Conservation (phyloP, 2,888 invertebrate species). For the Ophraella communa region DNA sequence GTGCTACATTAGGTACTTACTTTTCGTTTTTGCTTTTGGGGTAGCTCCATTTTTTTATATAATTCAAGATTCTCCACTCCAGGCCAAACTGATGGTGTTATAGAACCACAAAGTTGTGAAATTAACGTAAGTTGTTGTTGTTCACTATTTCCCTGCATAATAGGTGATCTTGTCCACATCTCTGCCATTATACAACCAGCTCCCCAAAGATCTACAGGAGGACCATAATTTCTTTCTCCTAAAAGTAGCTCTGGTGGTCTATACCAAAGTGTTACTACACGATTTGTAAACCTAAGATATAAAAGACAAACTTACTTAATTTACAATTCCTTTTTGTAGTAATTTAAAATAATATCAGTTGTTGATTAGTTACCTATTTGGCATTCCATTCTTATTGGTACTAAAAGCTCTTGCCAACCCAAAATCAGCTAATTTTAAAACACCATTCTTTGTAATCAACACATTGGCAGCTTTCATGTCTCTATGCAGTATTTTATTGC, state of each 20-base stretch:
- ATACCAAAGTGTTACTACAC: slow-evolving; percentile 98
- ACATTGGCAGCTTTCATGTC: slow-evolving; percentile 99
- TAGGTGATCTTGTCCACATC: slow-evolving; percentile 97
- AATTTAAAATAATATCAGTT: neutral
- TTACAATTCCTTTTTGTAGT: neutral
- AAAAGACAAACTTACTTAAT: neutral
- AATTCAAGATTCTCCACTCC: slow-evolving; percentile 89
- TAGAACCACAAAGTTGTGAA: slow-evolving; percentile 94
- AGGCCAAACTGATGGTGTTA: slow-evolving; percentile 92
- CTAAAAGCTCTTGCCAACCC: slow-evolving; percentile 95
- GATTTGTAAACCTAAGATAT: slow-evolving; percentile 84
- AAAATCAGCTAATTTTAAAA: slow-evolving; percentile 96
- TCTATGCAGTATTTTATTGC: slow-evolving; percentile 91
- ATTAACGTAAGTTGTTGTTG: slow-evolving; percentile 95
- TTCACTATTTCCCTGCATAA: slow-evolving; percentile 96
- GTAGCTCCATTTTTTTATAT: slow-evolving; percentile 86
- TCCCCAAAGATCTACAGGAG: slow-evolving; percentile 96
- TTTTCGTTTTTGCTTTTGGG: slow-evolving; percentile 85
- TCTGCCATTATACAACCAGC: slow-evolving; percentile 99
- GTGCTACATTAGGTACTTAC: no score
- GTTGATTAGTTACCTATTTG: slow-evolving; percentile 64
- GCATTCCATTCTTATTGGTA: slow-evolving; percentile 82
- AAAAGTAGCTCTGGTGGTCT: slow-evolving; percentile 73
- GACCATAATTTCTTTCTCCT: slow-evolving; percentile 93
- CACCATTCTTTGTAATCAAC: slow-evolving; percentile 92